Evolutionary conservation across 2,113 vertebrate genomes (phyloP).

Genomic region (Nesoenas mayeri): DNA sequence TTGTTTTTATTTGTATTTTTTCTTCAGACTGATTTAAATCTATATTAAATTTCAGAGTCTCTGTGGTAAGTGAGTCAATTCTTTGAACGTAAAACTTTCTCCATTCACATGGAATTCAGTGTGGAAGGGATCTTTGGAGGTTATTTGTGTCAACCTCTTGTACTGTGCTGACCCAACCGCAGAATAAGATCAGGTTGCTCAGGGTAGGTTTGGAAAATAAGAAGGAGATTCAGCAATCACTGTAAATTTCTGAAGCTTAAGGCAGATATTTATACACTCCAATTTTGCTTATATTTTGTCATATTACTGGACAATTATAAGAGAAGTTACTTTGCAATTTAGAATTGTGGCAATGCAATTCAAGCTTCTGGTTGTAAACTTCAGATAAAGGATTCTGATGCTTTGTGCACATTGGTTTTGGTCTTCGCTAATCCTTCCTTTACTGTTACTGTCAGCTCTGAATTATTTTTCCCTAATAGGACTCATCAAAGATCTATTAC

Average conservation of each 20-base stretch:
- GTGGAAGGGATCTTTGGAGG: background rate
- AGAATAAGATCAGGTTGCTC: background rate
- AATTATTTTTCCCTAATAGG: background rate
- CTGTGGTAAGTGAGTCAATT: background rate
- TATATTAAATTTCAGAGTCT: background rate
- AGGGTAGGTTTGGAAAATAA: background rate
- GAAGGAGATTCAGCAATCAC: background rate
- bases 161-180: background rate
- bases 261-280: background rate
- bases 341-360: background rate
- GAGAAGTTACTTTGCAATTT: background rate
- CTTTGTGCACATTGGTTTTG: background rate
- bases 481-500: background rate
- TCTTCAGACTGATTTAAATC: background rate
- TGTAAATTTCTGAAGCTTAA: background rate
- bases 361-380: background rate
- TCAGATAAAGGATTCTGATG: background rate
- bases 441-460: background rate
- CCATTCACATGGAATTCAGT: background rate
- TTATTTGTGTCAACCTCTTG: background rate
- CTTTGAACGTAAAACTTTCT: background rate
- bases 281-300: background rate
- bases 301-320: background rate
- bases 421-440: background rate
- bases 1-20: background rate